Evolutionary conservation across 1,140 invertebrate genomes (phyloP).

Genomic region (Meloidogyne exigua): DNA sequence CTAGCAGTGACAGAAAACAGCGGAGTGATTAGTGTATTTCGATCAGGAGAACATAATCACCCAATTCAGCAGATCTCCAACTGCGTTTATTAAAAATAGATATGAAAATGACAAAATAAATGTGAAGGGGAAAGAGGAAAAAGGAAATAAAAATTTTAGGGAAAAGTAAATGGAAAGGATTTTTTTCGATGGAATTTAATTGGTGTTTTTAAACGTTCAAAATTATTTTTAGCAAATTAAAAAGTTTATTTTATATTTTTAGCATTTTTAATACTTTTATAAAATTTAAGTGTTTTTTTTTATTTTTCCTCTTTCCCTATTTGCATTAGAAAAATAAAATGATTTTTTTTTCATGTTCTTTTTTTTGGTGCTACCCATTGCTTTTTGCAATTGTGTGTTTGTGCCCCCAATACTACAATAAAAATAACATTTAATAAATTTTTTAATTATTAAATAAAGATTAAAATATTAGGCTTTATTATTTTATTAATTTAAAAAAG

Average conservation of each 20-base stretch:
- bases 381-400: neutral
- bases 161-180: neutral
- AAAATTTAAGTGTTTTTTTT: neutral
- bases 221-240: neutral
- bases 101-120: neutral
- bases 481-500: too few species aligned
- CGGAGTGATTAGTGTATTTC: constrained; percentile 21
- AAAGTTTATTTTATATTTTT: neutral
- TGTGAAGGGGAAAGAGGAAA: neutral
- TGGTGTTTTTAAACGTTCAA: neutral
- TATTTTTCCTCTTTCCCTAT: neutral
- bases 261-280: neutral
- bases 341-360: neutral
- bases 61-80: constrained; percentile 29
- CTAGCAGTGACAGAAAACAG: constrained; percentile 23
- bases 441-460: neutral
- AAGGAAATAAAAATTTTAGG: neutral
- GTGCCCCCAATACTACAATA: neutral
- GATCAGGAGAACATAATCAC: constrained; percentile 26
- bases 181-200: neutral
- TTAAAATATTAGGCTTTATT: neutral
- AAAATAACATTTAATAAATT: too few species aligned
- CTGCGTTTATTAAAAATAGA: constrained; percentile 21
- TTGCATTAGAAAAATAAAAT: neutral
- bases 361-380: constrained; percentile 1